phyloP scores from a whole-genome alignment of 2,888 invertebrate genomes.

The Stenurella melanura region DNA sequence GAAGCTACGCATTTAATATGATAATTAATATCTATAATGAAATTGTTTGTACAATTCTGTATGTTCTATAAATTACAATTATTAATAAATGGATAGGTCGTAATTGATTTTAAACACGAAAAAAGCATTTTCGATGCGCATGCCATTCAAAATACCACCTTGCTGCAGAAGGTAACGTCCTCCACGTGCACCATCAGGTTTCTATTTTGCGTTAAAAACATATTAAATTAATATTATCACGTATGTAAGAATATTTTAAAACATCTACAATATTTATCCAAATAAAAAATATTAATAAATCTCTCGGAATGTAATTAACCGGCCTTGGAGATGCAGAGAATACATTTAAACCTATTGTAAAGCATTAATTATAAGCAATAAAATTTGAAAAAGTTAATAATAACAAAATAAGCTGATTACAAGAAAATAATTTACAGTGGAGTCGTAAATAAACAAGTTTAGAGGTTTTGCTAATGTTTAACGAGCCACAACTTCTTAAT shows the following conservation, averaged over 20 bases:
- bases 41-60: too few species aligned
- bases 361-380: constrained; percentile 45
- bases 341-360: constrained; percentile 27
- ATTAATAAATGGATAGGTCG: not conserved
- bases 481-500: constrained; percentile 16
- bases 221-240: not conserved
- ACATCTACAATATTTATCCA: not conserved
- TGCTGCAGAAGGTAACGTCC: not conserved
- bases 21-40: too few species aligned
- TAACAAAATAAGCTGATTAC: constrained; percentile 29
- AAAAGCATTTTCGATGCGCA: not conserved
- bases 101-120: not conserved
- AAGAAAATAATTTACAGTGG: constrained; percentile 21
- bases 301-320: constrained; percentile 19
- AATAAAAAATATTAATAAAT: not conserved
- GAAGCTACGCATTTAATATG: too few species aligned
- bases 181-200: not conserved
- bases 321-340: constrained; percentile 22
- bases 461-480: constrained; percentile 13
- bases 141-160: not conserved
- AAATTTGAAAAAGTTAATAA: constrained; percentile 38
- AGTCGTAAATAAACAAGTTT: constrained; percentile 19
- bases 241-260: not conserved
- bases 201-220: not conserved
- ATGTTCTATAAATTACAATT: not conserved